Conservation (phyloP, 2,113 vertebrate genomes). For the Zosterops hypoxanthus region DNA sequence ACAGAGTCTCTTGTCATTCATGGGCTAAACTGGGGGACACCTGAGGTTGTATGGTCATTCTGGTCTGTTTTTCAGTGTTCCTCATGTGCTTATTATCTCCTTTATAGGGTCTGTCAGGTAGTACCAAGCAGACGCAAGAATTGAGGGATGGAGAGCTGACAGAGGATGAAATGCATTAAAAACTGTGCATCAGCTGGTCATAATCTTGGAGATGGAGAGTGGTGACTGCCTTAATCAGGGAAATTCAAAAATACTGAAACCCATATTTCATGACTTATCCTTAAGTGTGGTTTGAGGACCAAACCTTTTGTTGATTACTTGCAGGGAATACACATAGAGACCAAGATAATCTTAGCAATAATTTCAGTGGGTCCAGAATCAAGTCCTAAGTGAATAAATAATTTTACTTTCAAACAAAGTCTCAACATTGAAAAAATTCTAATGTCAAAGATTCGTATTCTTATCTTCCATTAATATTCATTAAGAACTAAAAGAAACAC, state of each 20-base stretch:
- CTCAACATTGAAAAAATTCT: background rate
- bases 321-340: background rate
- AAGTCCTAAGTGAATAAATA: slow-evolving; percentile 14
- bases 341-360: background rate
- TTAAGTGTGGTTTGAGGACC: background rate
- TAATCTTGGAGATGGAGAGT: background rate
- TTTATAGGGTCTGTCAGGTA: background rate
- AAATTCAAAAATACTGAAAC: background rate
- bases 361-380: background rate
- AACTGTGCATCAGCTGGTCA: background rate
- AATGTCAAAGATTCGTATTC: background rate
- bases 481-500: background rate
- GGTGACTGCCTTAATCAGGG: background rate
- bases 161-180: background rate
- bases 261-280: background rate
- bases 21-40: background rate
- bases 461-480: slow-evolving; percentile 19
- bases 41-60: background rate
- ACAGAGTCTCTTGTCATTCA: background rate
- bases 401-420: slow-evolving; percentile 9
- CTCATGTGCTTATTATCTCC: background rate
- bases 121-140: background rate
- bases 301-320: background rate
- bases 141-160: background rate
- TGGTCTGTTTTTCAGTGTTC: background rate